Conservation (phyloP, 1,140 invertebrate species). For the Musca vetustissima region DNA sequence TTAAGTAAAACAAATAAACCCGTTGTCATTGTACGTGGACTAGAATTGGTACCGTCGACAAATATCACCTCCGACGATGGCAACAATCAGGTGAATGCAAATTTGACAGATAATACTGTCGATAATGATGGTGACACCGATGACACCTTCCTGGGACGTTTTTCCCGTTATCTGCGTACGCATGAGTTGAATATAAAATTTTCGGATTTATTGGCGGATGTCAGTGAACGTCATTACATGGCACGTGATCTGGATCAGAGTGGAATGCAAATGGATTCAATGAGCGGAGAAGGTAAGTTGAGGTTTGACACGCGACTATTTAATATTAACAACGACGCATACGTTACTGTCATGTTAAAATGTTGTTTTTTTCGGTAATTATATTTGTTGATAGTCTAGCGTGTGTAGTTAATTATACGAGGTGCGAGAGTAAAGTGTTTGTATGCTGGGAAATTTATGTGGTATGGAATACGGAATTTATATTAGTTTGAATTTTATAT, state of each 20-base stretch:
- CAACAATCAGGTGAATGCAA: constrained; percentile 1
- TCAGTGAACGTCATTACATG: constrained; percentile 26
- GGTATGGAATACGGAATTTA: too few species aligned
- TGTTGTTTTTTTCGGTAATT: too few species aligned
- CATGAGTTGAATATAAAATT: constrained; percentile 72
- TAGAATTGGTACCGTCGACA: constrained; percentile 51
- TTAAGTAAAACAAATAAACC: constrained; percentile 44
- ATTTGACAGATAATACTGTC: constrained; percentile 39
- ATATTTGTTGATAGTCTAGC: too few species aligned
- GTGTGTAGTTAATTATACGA: too few species aligned
- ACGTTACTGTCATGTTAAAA: too few species aligned
- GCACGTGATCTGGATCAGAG: constrained; percentile 26
- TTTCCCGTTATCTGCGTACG: constrained; percentile 67
- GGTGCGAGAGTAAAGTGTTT: too few species aligned
- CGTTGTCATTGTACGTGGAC: constrained; percentile 43
- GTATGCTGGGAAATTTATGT: too few species aligned
- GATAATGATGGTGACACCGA: constrained; percentile 14
- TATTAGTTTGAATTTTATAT: too few species aligned
- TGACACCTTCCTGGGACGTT: constrained; percentile 54
- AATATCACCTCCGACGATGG: neutral
- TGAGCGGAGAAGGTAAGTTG: constrained; percentile 24
- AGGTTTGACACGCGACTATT: too few species aligned
- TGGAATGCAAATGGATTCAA: constrained; percentile 18
- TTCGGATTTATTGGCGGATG: constrained; percentile 59
- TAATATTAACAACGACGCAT: too few species aligned